These are phyloP conservation scores for Digitonthophagus gazella DNA, from an alignment of 2,888 invertebrate genomes.

Conservation along the genomic window DNA sequence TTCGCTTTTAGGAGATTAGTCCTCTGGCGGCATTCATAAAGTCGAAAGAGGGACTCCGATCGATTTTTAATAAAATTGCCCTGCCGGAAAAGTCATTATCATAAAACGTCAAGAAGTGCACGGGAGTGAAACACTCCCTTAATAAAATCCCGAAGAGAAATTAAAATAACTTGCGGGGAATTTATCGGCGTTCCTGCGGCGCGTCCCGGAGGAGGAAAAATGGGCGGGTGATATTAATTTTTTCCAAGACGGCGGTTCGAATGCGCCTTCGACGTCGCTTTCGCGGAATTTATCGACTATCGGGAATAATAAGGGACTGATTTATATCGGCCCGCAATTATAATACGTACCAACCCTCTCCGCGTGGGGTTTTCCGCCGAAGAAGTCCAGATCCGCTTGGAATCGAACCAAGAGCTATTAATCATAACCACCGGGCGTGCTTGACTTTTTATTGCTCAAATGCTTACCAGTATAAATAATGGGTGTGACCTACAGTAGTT, in stretches of 20 bases:
- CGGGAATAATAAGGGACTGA: background rate
- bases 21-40: conserved; percentile 12
- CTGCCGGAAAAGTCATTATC: conserved; percentile 16
- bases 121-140: conserved; percentile 14
- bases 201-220: conserved; percentile 2
- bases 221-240: background rate
- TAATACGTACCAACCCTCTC: background rate
- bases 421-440: background rate
- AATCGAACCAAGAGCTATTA: background rate
- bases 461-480: background rate
- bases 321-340: background rate
- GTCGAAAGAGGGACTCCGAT: background rate
- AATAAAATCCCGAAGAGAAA: conserved; percentile 13
- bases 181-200: conserved; percentile 4
- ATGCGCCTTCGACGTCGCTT: background rate
- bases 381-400: background rate
- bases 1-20: conserved; percentile 4
- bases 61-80: conserved; percentile 16
- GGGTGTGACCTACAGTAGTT: too few relatives aligned
- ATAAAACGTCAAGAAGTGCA: conserved; percentile 14
- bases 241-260: background rate
- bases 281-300: background rate
- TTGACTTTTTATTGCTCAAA: background rate
- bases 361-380: background rate
- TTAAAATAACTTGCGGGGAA: conserved; percentile 15